phyloP scores from a whole-genome alignment of 2,797 vertebrate species.

The Acropternis orthonyx region DNA sequence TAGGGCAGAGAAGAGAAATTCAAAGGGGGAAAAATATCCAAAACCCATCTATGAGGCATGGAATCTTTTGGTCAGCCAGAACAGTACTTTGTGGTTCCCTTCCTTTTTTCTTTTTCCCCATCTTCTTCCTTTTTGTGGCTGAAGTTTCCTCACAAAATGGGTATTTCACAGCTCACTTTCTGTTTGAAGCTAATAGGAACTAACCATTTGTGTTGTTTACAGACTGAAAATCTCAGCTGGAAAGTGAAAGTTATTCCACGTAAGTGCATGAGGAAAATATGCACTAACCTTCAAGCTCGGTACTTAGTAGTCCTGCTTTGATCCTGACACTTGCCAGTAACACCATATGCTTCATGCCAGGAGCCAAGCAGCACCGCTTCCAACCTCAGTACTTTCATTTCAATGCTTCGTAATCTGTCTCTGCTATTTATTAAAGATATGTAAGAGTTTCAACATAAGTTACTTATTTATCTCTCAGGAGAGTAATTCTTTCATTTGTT shows the following conservation, averaged over 20 bases:
- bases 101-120: accelerated
- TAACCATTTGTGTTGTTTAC: not conserved
- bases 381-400: not conserved
- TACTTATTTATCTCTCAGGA: not conserved
- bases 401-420: not conserved
- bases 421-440: not conserved
- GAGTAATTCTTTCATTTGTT: not conserved
- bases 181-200: not conserved
- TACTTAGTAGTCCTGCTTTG: not conserved
- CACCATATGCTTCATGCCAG: not conserved
- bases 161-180: not conserved
- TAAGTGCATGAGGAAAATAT: not conserved
- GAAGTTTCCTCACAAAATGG: not conserved
- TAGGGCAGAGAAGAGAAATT: not conserved
- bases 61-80: not conserved
- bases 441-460: not conserved
- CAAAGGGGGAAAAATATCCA: not conserved
- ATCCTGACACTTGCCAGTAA: not conserved
- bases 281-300: accelerated
- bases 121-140: not conserved
- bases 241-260: not conserved
- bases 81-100: not conserved
- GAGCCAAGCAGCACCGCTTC: not conserved
- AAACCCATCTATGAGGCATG: not conserved
- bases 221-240: not conserved